These are phyloP conservation scores for Riptortus pedestris DNA, from an alignment of 1,140 invertebrate genomes.

Conservation along the genomic window DNA sequence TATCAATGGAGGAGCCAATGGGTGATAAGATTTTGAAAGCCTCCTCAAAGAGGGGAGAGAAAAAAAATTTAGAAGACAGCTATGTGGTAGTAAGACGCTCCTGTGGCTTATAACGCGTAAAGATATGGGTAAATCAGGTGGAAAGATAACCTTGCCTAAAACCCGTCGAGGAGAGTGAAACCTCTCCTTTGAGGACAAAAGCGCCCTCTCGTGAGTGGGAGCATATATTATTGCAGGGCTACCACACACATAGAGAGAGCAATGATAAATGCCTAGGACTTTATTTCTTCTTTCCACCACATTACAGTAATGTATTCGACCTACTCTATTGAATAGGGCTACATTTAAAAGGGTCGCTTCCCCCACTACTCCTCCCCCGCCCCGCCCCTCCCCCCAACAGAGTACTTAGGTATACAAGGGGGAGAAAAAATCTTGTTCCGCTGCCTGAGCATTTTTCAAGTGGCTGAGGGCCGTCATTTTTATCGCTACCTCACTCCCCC, in stretches of 20 bases:
- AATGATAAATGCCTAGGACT: slow-evolving; percentile 15
- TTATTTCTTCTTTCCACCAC: slow-evolving; percentile 18
- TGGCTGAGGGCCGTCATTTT: neutral
- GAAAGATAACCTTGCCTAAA: slow-evolving; percentile 13
- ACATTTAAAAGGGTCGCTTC: slow-evolving; percentile 16
- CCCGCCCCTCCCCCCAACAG: neutral
- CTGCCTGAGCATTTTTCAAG: slow-evolving; percentile 4
- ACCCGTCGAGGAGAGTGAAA: slow-evolving; percentile 6
- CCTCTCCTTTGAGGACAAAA: slow-evolving; percentile 14
- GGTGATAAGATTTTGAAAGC: too few relatives aligned
- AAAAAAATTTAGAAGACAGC: too few relatives aligned
- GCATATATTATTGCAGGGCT: slow-evolving; percentile 10
- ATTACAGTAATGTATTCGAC: slow-evolving; percentile 13
- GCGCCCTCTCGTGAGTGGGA: neutral
- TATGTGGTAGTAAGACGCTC: neutral
- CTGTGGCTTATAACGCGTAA: slow-evolving; percentile 11
- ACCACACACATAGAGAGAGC: neutral
- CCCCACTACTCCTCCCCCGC: neutral
- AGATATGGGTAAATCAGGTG: slow-evolving; percentile 12
- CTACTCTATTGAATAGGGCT: slow-evolving; percentile 14
- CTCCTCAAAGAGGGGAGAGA: too few relatives aligned
- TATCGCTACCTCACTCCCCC: neutral
- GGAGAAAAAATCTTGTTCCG: slow-evolving; percentile 12
- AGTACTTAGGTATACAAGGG: slow-evolving; percentile 18
- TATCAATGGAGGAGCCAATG: too few relatives aligned